These are phyloP conservation scores for Petrocephalus microphthalmus DNA, from an alignment of 2,113 vertebrate species.

Conservation along the genomic window DNA sequence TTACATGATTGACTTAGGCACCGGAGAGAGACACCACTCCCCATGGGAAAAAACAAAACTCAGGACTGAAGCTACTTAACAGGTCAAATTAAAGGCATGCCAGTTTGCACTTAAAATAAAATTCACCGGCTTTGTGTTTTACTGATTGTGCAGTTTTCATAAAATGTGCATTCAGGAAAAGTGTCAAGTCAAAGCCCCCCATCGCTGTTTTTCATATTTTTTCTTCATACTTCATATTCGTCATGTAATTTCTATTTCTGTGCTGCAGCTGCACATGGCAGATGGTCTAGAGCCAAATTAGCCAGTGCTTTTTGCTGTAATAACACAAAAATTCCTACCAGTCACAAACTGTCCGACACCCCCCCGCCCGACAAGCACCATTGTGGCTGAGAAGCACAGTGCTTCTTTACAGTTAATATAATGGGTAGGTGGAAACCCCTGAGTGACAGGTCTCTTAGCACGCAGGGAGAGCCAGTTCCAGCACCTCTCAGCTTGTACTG, in stretches of 20 bases:
- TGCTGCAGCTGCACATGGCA: neutral
- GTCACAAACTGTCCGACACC: neutral
- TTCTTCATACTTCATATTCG: neutral
- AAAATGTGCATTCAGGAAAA: neutral
- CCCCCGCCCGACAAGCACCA: neutral
- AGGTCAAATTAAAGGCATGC: neutral
- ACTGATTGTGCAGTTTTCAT: neutral
- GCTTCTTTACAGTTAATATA: neutral
- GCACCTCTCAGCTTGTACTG: slow-evolving; percentile 96
- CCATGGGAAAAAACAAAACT: neutral
- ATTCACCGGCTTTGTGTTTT: neutral
- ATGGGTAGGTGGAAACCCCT: neutral
- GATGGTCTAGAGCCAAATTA: neutral
- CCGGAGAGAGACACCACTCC: neutral
- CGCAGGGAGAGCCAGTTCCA: neutral
- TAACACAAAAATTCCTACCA: neutral
- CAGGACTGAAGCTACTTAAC: neutral
- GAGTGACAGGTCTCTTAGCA: neutral
- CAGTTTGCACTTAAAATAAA: neutral
- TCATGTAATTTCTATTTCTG: neutral
- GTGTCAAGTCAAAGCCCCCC: neutral
- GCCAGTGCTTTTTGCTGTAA: neutral
- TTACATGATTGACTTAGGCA: neutral
- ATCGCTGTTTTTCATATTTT: neutral
- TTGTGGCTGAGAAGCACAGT: neutral